Conservation (phyloP, 2,113 vertebrate species). For the Gadus chalcogrammus region DNA sequence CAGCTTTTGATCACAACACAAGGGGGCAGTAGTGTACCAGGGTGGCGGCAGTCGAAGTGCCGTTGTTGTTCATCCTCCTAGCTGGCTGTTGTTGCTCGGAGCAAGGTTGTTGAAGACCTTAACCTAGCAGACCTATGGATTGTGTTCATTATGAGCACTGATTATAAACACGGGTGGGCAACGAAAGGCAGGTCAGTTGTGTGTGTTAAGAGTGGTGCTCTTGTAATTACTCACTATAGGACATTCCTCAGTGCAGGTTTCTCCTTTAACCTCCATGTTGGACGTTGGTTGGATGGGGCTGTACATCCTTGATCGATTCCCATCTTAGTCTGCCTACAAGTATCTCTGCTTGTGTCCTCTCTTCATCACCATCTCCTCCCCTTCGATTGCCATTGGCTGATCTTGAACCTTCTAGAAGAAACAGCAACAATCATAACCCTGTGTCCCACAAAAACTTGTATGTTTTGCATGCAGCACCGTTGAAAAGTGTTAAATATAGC, state of each 20-base stretch:
- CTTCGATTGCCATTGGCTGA: too few relatives aligned
- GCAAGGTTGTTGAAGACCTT: conserved; percentile 64
- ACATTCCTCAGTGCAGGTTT: conserved; percentile 47
- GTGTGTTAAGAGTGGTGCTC: conserved; percentile 44
- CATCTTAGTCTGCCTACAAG: conserved; percentile 32
- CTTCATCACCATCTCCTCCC: background rate
- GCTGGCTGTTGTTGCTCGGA: conserved; percentile 45
- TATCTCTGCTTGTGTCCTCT: conserved; percentile 20
- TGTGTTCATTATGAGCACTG: conserved; percentile 63
- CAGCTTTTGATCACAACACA: conserved; percentile 32
- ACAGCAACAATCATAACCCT: too few relatives aligned
- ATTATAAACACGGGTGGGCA: conserved; percentile 55
- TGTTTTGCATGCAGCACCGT: too few relatives aligned
- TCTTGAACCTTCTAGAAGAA: too few relatives aligned
- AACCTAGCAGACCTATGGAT: conserved; percentile 69
- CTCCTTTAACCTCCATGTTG: conserved; percentile 49
- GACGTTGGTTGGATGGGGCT: conserved; percentile 23
- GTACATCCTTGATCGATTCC: conserved; percentile 48
- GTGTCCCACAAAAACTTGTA: too few relatives aligned
- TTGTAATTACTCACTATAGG: conserved; percentile 62
- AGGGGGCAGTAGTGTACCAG: conserved; percentile 67
- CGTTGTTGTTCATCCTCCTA: background rate
- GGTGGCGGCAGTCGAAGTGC: background rate
- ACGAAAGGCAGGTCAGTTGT: conserved; percentile 51
- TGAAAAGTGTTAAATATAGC: too few relatives aligned